Conservation (phyloP, 2,113 vertebrate genomes). For the Microcebus griseorufus region DNA sequence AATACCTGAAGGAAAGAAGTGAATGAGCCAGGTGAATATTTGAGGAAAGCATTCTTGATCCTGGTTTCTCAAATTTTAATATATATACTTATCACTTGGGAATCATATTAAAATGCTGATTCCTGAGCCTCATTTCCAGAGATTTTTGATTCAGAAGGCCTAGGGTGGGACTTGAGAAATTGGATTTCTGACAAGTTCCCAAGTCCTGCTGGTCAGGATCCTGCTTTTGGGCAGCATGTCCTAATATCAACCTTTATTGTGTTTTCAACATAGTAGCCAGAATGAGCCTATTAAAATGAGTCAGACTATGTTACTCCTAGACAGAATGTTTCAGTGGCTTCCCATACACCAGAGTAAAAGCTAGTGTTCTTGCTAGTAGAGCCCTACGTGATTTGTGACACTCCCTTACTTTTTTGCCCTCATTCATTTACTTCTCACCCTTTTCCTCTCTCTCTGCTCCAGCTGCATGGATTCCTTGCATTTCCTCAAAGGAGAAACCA, state of each 20-base stretch:
- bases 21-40: neutral
- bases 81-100: neutral
- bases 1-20: neutral
- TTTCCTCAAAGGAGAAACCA: neutral
- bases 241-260: neutral
- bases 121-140: neutral
- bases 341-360: neutral
- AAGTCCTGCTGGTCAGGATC: neutral
- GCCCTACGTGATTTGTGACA: neutral
- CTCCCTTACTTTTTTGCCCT: neutral
- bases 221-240: neutral
- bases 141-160: conserved; percentile 7
- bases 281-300: conserved; percentile 23
- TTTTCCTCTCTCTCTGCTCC: neutral
- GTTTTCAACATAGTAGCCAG: neutral
- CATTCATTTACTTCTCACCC: neutral
- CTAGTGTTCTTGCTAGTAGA: neutral
- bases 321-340: conserved; percentile 9
- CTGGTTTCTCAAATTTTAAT: conserved; percentile 11
- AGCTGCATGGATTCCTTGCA: neutral
- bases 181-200: neutral
- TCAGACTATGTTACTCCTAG: neutral
- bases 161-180: neutral
- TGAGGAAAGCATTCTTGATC: neutral
- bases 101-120: conserved; percentile 12